Percentiles rank a stretch among this genome's conserved stretches.
Conservation (phyloP, 1,140 invertebrate species). For the Chrysomallon squamiferum region DNA sequence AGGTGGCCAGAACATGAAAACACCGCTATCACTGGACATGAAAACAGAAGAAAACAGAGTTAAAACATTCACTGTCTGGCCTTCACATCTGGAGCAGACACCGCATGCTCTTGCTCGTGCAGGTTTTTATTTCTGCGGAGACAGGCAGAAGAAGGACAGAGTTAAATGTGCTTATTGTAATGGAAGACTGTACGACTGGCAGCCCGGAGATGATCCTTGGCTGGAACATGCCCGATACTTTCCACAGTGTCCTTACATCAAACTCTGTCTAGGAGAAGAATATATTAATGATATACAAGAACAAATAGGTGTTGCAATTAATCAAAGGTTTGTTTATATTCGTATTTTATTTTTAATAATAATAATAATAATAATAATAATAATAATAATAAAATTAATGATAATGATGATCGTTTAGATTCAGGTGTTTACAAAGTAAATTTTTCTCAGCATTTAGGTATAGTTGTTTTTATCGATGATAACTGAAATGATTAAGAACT, state of each 20-base stretch:
- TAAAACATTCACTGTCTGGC: constrained; percentile 27
- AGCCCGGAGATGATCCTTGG: constrained; percentile 38
- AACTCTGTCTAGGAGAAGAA: constrained; percentile 14
- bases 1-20: not conserved
- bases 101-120: constrained; percentile 28
- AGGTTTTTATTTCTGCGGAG: constrained; percentile 34
- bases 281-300: constrained; percentile 19
- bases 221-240: constrained; percentile 44
- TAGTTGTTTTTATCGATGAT: too few relatives aligned
- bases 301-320: not conserved
- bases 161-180: constrained; percentile 51
- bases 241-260: constrained; percentile 26
- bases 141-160: constrained; percentile 22
- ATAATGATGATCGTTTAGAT: too few relatives aligned
- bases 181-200: constrained; percentile 47
- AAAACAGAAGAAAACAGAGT: constrained; percentile 19
- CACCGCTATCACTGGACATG: not conserved
- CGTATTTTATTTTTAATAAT: too few relatives aligned
- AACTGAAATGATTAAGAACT: too few relatives aligned
- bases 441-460: too few relatives aligned
- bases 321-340: too few relatives aligned
- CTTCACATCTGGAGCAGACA: constrained; percentile 14
- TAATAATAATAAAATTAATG: too few relatives aligned
- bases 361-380: too few relatives aligned
- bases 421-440: too few relatives aligned